Evolutionary conservation across 2,797 vertebrate genomes (phyloP).

Genomic region (Halcyon chelicuti): DNA sequence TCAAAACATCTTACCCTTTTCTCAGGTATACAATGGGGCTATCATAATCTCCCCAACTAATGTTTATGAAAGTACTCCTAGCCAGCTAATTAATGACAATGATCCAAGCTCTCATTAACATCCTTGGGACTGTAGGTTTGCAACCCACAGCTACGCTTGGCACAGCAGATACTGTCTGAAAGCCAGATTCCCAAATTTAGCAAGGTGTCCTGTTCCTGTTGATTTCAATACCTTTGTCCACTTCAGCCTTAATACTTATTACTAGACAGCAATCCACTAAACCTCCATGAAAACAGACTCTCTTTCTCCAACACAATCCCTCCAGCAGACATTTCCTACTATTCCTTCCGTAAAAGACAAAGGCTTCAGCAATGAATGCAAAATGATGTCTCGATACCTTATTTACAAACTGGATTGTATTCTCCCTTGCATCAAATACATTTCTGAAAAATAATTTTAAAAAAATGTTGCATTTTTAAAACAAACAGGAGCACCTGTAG

Average conservation of each 20-base stretch:
- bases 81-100: rapidly evolving
- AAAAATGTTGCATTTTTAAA: background rate
- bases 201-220: rapidly evolving
- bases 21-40: background rate
- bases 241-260: background rate
- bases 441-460: background rate
- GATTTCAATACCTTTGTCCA: background rate
- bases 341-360: background rate
- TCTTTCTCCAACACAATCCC: background rate
- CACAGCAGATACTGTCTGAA: background rate
- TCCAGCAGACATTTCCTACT: background rate
- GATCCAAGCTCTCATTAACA: background rate
- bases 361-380: background rate
- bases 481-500: background rate
- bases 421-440: background rate
- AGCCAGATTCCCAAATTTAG: background rate
- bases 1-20: background rate
- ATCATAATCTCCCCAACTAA: background rate
- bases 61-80: background rate
- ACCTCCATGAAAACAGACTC: background rate
- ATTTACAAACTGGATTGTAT: background rate
- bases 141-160: background rate
- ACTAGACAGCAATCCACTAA: background rate
- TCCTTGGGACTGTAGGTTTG: background rate
- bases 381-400: background rate